Evolutionary conservation across 2,113 vertebrate genomes (phyloP), one percentile per base, ranked within the genome.

Genomic region (Alectura lathami): DNA sequence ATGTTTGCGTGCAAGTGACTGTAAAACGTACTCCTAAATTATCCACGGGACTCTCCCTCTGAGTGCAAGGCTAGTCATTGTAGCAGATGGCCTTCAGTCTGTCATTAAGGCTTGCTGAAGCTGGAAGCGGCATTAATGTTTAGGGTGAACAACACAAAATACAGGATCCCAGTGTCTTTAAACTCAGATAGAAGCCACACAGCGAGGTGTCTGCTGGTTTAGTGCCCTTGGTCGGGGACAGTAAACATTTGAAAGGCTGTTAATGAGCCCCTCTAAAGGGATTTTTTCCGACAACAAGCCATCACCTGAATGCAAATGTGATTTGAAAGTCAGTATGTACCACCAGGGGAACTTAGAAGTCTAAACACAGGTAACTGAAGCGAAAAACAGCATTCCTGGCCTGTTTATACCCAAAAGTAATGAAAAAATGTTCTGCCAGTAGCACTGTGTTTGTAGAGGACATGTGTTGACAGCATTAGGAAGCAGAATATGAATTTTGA

Each of bases 71-170:
- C 88, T 88, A 91, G 90, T 93, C 90, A 94, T 78, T 70, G 88
- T 50, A 83, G 80, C 92, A 96, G 94, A 96, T 88, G 96, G 96
- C 59, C 88, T 45, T 88, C 83, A 83, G 91, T 42, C 94, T 96
- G 96, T 95, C 88, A 94, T 93, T 93, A 95, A 84, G 86, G 64
- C 60, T 6, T 16, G 38, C 81, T 92, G 74, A 38, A 88, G 76
- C 77, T 84, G 70, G 38, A 81, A 88, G 80, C 7, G 92, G 88
- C 47, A 50, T 16, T 74, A 66, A 40, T 9, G 51, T 84, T 89
- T 51, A n/a, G 86, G 45, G 59, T 36, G 51, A 91, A 21, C 64
- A 92, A 92, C 27, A 72, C 66, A 86, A 88, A 93, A 86, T n/a
- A 50, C 56, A 94, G 83, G 72, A 89, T 88, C 70, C 70, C 29